A percentile compares a stretch with the other conserved stretches of the same genome.
Evolutionary conservation across 1,140 invertebrate genomes (phyloP).

Genomic region (Steinernema feltiae): DNA sequence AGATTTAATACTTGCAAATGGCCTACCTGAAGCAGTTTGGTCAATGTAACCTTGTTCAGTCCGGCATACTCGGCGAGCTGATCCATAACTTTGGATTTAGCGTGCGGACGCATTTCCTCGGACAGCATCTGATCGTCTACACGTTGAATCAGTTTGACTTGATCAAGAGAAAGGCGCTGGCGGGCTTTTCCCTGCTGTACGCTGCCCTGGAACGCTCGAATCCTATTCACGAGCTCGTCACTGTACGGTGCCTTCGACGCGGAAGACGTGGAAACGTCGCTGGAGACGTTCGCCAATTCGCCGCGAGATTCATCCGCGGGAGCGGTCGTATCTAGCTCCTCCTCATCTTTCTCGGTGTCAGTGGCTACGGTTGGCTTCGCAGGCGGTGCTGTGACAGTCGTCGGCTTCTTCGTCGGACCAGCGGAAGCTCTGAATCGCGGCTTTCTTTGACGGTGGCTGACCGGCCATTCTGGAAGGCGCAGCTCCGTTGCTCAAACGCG

Average conservation of each 20-base stretch:
- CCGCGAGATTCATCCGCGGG: no score
- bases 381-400: not conserved
- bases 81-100: slow-evolving; percentile 14
- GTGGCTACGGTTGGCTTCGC: no score
- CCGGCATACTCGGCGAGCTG: slow-evolving; percentile 22
- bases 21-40: not conserved
- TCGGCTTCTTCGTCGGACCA: not conserved
- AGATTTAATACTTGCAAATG: not conserved
- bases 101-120: slow-evolving; percentile 21
- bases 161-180: not conserved
- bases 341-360: no score
- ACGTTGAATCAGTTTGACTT: slow-evolving; percentile 19
- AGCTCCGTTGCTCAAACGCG: not conserved
- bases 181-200: not conserved
- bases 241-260: not conserved
- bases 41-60: slow-evolving; percentile 4
- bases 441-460: not conserved
- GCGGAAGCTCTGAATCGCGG: not conserved
- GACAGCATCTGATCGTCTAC: slow-evolving; percentile 18
- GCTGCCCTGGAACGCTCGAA: not conserved
- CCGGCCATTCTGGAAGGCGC: not conserved
- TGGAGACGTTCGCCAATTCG: no score
- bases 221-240: slow-evolving; percentile 2
- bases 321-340: no score
- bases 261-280: no score